Conservation (phyloP, 2,113 vertebrate species). For the Poicephalus meyeri region DNA sequence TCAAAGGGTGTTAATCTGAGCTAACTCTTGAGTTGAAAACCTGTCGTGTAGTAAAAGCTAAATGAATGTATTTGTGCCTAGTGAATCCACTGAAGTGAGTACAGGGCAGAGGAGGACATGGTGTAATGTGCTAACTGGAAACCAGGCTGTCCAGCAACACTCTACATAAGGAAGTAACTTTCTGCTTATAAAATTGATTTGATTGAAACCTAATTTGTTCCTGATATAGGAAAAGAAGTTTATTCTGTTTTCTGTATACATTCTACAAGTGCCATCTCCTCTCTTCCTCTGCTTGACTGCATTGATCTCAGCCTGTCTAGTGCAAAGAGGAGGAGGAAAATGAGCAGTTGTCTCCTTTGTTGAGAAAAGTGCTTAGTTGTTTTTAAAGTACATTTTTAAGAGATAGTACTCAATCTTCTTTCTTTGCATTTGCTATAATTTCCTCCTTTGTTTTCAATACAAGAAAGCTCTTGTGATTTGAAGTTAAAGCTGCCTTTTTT, state of each 20-base stretch:
- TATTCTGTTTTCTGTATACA: neutral
- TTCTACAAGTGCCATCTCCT: neutral
- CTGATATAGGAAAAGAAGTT: neutral
- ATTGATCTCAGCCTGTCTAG: neutral
- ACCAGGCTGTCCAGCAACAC: neutral
- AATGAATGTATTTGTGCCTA: neutral
- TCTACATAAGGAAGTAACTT: neutral
- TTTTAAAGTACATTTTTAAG: conserved; percentile 14
- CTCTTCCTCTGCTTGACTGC: neutral
- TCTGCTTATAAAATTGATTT: neutral
- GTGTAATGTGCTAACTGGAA: neutral
- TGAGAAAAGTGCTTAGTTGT: neutral
- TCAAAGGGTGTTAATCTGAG: neutral
- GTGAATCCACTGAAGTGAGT: neutral
- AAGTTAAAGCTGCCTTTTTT: neutral
- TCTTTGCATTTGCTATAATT: neutral
- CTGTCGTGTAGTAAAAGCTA: neutral
- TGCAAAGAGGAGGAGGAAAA: neutral
- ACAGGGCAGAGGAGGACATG: neutral
- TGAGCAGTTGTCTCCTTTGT: neutral
- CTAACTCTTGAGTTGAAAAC: neutral
- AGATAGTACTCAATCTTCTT: neutral
- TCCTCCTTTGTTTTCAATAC: neutral
- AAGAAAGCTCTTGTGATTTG: neutral
- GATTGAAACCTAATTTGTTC: neutral